Base-by-base conservation (phyloP, 2,113 vertebrate species). In the Megaptera novaeangliae region DNA sequence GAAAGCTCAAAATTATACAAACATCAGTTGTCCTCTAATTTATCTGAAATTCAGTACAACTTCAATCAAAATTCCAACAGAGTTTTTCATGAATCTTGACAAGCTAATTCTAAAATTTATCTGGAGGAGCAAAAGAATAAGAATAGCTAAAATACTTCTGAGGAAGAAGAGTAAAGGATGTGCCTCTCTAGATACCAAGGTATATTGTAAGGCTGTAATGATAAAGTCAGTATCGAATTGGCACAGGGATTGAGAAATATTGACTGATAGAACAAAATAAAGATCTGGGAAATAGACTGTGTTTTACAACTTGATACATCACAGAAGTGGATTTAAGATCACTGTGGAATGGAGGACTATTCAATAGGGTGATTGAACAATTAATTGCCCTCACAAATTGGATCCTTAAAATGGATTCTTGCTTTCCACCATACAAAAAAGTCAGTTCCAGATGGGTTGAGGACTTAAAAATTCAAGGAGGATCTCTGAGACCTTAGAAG, bases 391-490 rank as follows among this genome's bases (percentile, higher is more conserved):
- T 46, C 20, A 44, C 81, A 88, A 96, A 84, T 49, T 74, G 23
- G 29, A 91, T 89, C 29, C 39, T 89, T 97, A 75, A 85, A 59
- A 82, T 89, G 41, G 6, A 94, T 91, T 95, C 29, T 95, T 92
- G 36, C 12, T 95, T 97, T 84, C 36, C 15, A 89, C 12, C 6
- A 27, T 44, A 49, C 12, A 29, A 1, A 88, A 72, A 93, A 88
- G 44, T 61, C 46, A 78, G 29, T 84, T 90, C 10, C 13, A 84
- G 9, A 74, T 88, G 46, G 10, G 20, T 55, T 44, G 15, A 94
- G 17, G 10, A 39, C 31, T 92, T 61, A 49, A 77, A 52, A 75
- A 4, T 75, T 71, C 23, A 90, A 95, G 15, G 5, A 31, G 1
- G 64, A 59, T 75, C 3, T 74, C 61, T 91, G 21, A 84, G 34